A percentile compares a stretch with the other conserved stretches of the same genome.
These are phyloP conservation scores for Drosophila azteca DNA, from an alignment of 1,140 invertebrate genomes.

Conservation along the genomic window DNA sequence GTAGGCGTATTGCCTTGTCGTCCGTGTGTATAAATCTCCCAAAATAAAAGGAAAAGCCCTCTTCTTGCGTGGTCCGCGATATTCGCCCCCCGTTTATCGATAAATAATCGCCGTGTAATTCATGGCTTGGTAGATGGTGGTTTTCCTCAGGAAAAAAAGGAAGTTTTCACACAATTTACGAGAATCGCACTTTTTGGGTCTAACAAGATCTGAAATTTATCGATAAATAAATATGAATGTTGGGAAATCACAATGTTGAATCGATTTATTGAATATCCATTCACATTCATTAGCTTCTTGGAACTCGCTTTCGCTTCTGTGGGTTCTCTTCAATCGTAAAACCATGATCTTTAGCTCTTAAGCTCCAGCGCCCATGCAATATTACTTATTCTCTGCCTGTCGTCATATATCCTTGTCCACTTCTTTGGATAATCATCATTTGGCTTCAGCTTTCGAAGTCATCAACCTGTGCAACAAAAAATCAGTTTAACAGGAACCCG, in stretches of 20 bases:
- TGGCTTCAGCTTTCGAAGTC: slow-evolving; percentile 15
- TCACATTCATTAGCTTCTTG: too few relatives aligned
- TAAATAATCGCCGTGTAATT: slow-evolving; percentile 37
- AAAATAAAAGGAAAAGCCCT: neutral
- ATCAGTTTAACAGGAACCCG: slow-evolving; percentile 52
- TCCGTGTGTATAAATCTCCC: slow-evolving; percentile 21
- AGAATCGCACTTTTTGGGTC: too few relatives aligned
- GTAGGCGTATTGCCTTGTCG: slow-evolving; percentile 11
- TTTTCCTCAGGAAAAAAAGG: neutral
- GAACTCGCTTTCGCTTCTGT: too few relatives aligned
- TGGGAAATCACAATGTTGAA: too few relatives aligned
- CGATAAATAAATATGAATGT: too few relatives aligned
- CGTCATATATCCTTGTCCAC: slow-evolving; percentile 2
- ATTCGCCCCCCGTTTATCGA: slow-evolving; percentile 30
- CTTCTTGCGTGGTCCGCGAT: slow-evolving; percentile 23
- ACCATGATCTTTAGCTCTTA: too few relatives aligned
- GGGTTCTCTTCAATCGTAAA: too few relatives aligned
- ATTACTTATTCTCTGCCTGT: neutral
- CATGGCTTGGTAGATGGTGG: slow-evolving; percentile 1
- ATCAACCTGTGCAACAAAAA: slow-evolving; percentile 33
- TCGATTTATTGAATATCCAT: too few relatives aligned
- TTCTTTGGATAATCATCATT: slow-evolving; percentile 21
- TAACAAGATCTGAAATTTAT: too few relatives aligned
- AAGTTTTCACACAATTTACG: neutral
- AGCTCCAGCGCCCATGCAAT: too few relatives aligned